phyloP scores from a whole-genome alignment of 2,797 vertebrate genomes.

The Diceros bicornis region DNA sequence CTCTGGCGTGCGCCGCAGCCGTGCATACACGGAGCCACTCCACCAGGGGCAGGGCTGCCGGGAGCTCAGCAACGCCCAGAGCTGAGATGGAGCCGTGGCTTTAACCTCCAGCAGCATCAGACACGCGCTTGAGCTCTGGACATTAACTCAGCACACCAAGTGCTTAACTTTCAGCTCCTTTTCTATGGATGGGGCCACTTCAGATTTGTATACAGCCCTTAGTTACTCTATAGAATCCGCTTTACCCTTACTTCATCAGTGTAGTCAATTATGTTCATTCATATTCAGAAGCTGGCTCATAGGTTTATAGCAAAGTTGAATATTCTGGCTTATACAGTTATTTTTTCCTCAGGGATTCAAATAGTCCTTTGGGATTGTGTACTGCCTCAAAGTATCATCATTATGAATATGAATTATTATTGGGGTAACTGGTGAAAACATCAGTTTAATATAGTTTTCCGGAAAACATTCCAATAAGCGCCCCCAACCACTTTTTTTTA shows the following conservation, averaged over 20 bases:
- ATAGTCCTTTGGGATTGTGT: background rate
- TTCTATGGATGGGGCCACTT: background rate
- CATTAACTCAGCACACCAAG: background rate
- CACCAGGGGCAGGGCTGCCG: background rate
- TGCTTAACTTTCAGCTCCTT: background rate
- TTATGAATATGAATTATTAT: background rate
- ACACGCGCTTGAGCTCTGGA: background rate
- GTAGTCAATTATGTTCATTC: background rate
- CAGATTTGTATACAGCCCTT: background rate
- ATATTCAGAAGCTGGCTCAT: background rate
- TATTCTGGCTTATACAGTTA: background rate
- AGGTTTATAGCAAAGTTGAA: background rate
- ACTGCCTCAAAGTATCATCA: background rate
- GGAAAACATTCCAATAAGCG: background rate
- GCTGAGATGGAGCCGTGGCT: background rate
- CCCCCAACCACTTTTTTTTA: background rate
- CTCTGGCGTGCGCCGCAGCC: background rate
- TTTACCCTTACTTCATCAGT: background rate
- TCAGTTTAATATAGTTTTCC: background rate
- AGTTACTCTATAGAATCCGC: background rate
- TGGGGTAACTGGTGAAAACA: background rate
- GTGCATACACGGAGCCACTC: accelerated
- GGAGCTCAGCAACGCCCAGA: background rate
- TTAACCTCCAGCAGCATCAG: background rate
- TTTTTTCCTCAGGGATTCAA: background rate